These are phyloP conservation scores for Lepisosteus osseus DNA, from an alignment of 2,113 vertebrate genomes.

Conservation along the genomic window DNA sequence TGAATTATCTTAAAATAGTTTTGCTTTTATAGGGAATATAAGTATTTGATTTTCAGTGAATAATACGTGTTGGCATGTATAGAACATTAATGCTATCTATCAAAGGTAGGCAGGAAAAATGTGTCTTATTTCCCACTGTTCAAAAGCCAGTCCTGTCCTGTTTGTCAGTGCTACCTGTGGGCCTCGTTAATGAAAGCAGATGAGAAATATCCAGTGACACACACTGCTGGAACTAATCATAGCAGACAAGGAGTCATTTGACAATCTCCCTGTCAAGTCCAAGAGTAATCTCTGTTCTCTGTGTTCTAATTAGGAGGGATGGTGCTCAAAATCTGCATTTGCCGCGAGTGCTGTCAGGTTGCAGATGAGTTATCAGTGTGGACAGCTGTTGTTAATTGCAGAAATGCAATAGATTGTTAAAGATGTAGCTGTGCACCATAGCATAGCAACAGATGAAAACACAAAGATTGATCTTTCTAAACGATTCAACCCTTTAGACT, in stretches of 20 bases:
- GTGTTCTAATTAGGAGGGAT: constrained; percentile 1
- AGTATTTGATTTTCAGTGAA: too few relatives aligned
- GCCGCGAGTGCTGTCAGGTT: neutral
- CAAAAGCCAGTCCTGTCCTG: neutral
- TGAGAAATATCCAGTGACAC: neutral
- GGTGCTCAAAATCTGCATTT: neutral
- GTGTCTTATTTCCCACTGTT: neutral
- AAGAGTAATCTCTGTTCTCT: neutral
- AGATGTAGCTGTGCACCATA: neutral
- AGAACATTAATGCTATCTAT: neutral
- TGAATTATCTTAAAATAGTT: too few relatives aligned
- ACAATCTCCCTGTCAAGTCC: neutral
- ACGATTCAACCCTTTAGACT: too few relatives aligned
- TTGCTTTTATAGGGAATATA: too few relatives aligned
- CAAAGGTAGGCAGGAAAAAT: neutral
- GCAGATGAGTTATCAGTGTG: neutral
- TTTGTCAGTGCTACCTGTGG: neutral
- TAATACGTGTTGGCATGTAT: neutral
- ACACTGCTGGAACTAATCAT: neutral
- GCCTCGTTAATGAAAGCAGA: neutral
- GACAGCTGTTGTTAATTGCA: neutral
- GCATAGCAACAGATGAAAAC: too few relatives aligned
- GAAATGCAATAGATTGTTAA: neutral
- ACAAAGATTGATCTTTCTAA: too few relatives aligned
- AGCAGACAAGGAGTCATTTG: neutral